Evolutionary conservation across 2,888 invertebrate species (phyloP).

Genomic region (Augiades crinisus): DNA sequence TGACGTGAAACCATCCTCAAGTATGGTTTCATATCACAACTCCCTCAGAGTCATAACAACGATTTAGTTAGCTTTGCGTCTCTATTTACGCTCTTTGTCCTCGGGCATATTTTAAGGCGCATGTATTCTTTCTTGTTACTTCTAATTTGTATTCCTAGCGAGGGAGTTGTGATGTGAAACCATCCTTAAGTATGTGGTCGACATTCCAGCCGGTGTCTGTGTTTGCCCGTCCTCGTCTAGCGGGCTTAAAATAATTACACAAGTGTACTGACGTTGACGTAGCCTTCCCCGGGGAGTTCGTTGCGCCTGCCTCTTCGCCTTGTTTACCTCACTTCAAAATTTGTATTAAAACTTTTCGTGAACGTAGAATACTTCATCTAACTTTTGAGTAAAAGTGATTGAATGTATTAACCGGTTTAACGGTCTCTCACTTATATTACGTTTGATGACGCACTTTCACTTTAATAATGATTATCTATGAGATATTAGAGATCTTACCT

Average conservation of each 20-base stretch:
- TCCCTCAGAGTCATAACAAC: slow-evolving; percentile 4
- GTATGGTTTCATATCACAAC: too few relatives aligned
- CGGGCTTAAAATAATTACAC: slow-evolving; percentile 77
- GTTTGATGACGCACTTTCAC: slow-evolving; percentile 56
- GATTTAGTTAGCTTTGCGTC: not conserved
- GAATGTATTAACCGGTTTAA: too few relatives aligned
- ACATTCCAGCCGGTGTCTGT: slow-evolving; percentile 59
- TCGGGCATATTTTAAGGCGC: slow-evolving; percentile 1
- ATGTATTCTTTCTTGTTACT: slow-evolving; percentile 3
- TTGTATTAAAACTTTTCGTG: slow-evolving; percentile 51
- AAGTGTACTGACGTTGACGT: slow-evolving; percentile 52
- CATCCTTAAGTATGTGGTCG: slow-evolving; percentile 49
- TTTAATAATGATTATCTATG: slow-evolving; percentile 39
- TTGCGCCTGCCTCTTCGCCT: slow-evolving; percentile 46
- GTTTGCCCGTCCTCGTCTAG: slow-evolving; percentile 65
- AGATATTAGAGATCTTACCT: slow-evolving; percentile 4
- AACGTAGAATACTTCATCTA: too few relatives aligned
- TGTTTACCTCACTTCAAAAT: slow-evolving; percentile 44
- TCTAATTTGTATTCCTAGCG: slow-evolving; percentile 14
- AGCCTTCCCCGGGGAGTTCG: slow-evolving; percentile 56
- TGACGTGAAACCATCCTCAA: too few relatives aligned
- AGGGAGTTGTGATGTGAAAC: slow-evolving; percentile 27
- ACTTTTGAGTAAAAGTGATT: too few relatives aligned
- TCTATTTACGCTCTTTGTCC: too few relatives aligned
- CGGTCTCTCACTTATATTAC: slow-evolving; percentile 37